Evolutionary conservation across 2,797 vertebrate species (phyloP), one percentile per base, ranked within the genome.

Genomic region (Balearica regulorum): DNA sequence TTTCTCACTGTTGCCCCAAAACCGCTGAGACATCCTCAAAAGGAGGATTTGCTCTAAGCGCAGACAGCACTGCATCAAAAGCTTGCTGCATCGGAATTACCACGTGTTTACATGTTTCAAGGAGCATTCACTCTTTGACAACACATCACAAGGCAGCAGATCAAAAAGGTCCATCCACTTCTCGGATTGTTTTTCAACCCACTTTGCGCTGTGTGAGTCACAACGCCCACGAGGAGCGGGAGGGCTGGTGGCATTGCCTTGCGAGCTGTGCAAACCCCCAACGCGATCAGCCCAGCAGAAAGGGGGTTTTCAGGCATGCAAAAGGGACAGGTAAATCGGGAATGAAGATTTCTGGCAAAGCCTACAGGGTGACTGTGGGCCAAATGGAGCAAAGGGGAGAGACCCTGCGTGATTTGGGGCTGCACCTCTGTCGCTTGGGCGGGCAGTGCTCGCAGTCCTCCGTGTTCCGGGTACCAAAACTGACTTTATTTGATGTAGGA

Each of bases 71-170:
- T 41, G 64, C 49, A n/a, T 24, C 43, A 51, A 16, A 31, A 83
- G 31, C 54, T 39, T 15, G 11, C 66, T 43, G 82, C 43, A 5
- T 46, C 53, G 1, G 4, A 6, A 4, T 21, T 13, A 6, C 26
- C 26, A 6, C 1, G 2, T 16, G 41, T 28, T 58, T 46, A 6
- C 4, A 0, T 15, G 9, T 39, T 60, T 33, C 0, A 3, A 29
- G 57, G 69, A 55, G 72, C 49, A 3, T 13, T 61, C 9, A 0
- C 35, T 37, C 53, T 65, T 28, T 60, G 75, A 68, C 72, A 66
- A 4, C 51, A 5, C 71, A n/a, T 84, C 89, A 39, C 62, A 29
- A 55, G 64, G 81, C 48, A 73, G 39, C 79, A 51, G 66, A 78
- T 82, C 65, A 71, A 33, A 62, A 64, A 60, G 57, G 71, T 87